Evolutionary conservation across 2,797 vertebrate genomes (phyloP).

Genomic region (Petrocephalus sullivani): DNA sequence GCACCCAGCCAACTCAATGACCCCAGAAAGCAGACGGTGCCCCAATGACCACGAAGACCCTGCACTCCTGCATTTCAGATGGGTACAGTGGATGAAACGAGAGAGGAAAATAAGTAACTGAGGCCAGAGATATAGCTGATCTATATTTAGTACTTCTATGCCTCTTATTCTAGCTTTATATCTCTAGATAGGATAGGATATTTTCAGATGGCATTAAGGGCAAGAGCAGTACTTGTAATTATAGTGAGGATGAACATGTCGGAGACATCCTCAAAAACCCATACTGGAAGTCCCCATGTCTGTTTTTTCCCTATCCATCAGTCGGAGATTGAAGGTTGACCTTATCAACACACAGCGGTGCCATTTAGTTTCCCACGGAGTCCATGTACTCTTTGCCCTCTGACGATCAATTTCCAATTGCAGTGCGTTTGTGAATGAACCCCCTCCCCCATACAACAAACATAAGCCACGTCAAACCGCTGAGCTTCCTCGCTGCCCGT

Average conservation of each 20-base stretch:
- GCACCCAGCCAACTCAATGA: background rate
- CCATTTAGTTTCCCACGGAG: background rate
- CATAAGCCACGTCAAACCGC: background rate
- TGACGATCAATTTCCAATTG: background rate
- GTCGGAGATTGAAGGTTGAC: conserved; percentile 22
- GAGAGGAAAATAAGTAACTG: background rate
- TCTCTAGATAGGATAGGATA: background rate
- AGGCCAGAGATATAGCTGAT: background rate
- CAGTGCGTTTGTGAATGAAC: background rate
- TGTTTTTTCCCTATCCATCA: conserved; percentile 8
- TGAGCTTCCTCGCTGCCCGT: background rate
- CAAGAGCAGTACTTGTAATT: background rate
- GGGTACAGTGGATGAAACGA: background rate
- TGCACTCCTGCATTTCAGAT: background rate
- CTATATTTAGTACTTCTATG: too few species aligned
- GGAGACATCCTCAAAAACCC: conserved; percentile 10
- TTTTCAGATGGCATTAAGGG: background rate
- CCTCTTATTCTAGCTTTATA: too few species aligned
- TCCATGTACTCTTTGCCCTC: background rate
- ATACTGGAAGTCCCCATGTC: background rate
- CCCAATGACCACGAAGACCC: background rate
- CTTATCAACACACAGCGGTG: conserved; percentile 15
- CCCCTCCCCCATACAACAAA: background rate
- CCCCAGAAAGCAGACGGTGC: background rate
- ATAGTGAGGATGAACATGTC: background rate